Evolutionary conservation across 2,113 vertebrate genomes (phyloP).

Genomic region (Lasiurus cinereus): DNA sequence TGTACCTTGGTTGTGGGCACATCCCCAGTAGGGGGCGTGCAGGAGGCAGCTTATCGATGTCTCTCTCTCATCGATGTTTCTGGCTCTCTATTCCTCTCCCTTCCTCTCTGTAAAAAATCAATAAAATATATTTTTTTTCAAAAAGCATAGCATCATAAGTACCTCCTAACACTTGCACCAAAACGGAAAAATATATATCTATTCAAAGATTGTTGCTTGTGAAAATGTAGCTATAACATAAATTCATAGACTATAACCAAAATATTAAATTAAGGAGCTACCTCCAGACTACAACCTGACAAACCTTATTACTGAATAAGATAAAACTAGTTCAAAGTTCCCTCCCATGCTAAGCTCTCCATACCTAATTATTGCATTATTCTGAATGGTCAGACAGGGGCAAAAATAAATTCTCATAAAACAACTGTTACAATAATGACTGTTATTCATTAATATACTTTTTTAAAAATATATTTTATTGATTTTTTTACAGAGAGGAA

Average conservation of each 20-base stretch:
- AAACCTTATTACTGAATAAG: neutral
- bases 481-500: no score
- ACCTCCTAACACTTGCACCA: conserved; percentile 16
- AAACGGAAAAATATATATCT: conserved; percentile 40
- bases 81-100: no score
- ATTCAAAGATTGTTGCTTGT: neutral
- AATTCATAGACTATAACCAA: conserved; percentile 13
- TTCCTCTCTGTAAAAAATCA: no score
- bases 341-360: neutral
- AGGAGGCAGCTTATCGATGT: no score
- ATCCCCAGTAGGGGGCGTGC: no score
- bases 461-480: no score
- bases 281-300: neutral
- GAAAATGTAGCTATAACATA: conserved; percentile 39
- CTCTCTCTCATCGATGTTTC: no score
- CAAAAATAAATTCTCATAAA: conserved; percentile 30
- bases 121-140: no score
- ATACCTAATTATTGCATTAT: neutral
- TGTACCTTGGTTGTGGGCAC: no score
- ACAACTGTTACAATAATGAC: neutral
- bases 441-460: conserved; percentile 34
- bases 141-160: neutral
- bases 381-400: neutral
- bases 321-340: conserved; percentile 46
- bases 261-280: conserved; percentile 27